A percentile compares a stretch with the other conserved stretches of the same genome.
phyloP scores from a whole-genome alignment of 2,888 invertebrate genomes.

The Mythimna lalbum region DNA sequence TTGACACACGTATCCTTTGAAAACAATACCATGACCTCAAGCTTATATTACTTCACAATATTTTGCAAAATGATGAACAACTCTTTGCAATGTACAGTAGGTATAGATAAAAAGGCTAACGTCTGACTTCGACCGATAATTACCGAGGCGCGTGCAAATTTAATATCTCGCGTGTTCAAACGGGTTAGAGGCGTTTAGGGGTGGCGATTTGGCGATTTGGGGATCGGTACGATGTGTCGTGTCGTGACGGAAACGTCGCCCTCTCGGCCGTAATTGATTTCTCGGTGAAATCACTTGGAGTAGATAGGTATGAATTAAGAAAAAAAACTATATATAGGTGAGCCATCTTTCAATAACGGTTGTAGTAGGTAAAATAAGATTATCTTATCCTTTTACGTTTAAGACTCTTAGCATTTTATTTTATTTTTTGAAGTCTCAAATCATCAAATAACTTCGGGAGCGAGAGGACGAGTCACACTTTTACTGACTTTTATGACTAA shows the following conservation, averaged over 20 bases:
- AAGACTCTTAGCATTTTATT: too few relatives aligned
- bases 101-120: slow-evolving; percentile 76
- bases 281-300: too few relatives aligned
- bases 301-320: too few relatives aligned
- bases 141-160: slow-evolving; percentile 88
- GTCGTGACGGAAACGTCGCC: background rate
- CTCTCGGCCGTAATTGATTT: background rate
- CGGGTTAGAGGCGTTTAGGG: slow-evolving; percentile 69
- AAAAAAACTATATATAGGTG: too few relatives aligned
- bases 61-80: slow-evolving; percentile 51
- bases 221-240: slow-evolving; percentile 22
- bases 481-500: too few relatives aligned
- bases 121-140: slow-evolving; percentile 81
- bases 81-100: slow-evolving; percentile 47
- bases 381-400: too few relatives aligned
- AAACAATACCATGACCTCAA: slow-evolving; percentile 60
- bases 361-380: too few relatives aligned
- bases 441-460: too few relatives aligned
- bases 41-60: slow-evolving; percentile 56
- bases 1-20: slow-evolving; percentile 40
- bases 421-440: too few relatives aligned
- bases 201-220: slow-evolving; percentile 38
- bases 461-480: too few relatives aligned
- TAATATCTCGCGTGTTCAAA: slow-evolving; percentile 82
- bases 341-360: too few relatives aligned